Evolutionary conservation across 2,888 invertebrate species (phyloP).

Genomic region (Drosophila hamatofila): DNA sequence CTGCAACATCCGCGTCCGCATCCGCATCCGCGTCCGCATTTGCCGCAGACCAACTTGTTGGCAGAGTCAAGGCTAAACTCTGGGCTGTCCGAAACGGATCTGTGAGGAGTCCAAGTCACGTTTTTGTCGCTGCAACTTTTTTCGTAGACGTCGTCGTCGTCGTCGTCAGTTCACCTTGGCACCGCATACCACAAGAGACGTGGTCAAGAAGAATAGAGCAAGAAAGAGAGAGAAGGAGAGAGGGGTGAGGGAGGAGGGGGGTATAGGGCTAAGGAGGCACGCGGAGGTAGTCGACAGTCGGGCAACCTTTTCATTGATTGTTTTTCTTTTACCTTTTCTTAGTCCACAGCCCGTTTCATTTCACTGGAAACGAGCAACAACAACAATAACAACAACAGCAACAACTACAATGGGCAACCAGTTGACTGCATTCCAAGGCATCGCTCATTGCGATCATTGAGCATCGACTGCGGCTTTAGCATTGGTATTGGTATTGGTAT

Average conservation of each 20-base stretch:
- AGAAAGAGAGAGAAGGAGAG: neutral
- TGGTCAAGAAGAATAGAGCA: conserved; percentile 1
- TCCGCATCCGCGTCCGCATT: conserved; percentile 65
- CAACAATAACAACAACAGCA: conserved; percentile 19
- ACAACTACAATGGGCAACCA: conserved; percentile 33
- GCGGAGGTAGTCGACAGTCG: conserved; percentile 32
- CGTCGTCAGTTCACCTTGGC: conserved; percentile 62
- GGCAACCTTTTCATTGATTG: conserved; percentile 77
- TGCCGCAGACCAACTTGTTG: conserved; percentile 17
- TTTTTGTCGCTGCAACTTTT: conserved; percentile 52
- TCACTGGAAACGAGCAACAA: conserved; percentile 65
- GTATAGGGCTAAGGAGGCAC: neutral
- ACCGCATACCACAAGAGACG: conserved; percentile 62
- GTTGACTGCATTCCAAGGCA: conserved; percentile 73
- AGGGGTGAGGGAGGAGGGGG: neutral
- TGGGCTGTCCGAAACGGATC: conserved; percentile 16
- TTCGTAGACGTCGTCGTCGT: conserved; percentile 41
- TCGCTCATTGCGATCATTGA: conserved; percentile 66
- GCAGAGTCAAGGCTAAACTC: conserved; percentile 14
- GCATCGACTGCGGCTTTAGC: conserved; percentile 38
- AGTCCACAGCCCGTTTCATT: conserved; percentile 48
- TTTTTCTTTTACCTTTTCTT: conserved; percentile 55
- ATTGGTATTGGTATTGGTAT: neutral
- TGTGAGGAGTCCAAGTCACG: conserved; percentile 58
- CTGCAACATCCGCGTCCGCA: conserved; percentile 53